Base-by-base conservation (phyloP, 2,797 vertebrate genomes). In the Brachyrhaphis roseni region DNA sequence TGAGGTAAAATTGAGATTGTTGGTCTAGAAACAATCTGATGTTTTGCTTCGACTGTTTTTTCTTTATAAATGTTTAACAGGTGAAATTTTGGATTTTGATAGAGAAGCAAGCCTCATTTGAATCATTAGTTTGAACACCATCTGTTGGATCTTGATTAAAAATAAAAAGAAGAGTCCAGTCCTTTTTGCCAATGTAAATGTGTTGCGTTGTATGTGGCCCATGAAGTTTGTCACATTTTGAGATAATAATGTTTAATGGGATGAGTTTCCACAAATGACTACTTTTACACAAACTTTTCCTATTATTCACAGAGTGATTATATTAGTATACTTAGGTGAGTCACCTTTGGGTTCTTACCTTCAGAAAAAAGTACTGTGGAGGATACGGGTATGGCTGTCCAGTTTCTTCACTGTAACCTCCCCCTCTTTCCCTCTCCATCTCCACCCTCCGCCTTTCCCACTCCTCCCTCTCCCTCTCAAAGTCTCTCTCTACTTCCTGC, bases 361-460 rank as follows among this genome's bases (percentile, higher is more conserved):
- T 96, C 0, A 96, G 86, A 72, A 90, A 72, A 59, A 91, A 93
- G 85, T 94, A 95, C 74, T 94, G 87, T n/a, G 94, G 92, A 64
- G 89, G 85, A 49, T 92, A 92, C 0, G 92, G 91, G 78, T 92
- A 90, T 6, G 88, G 90, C 36, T 84, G 87, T 71, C 82, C 84
- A 18, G 82, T 82, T 82, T 91, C 94, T 70, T 89, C 90, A 57
- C 90, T 89, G 64, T 94, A 90, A 3, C 72, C 78, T 39, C 88
- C 89, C 15, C n/a, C 80, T 66, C 88, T 75, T 12, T 46, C 34
- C 15, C 91, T 85, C 83, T 90, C 90, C 78, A 92, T 84, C 79
- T 83, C 86, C 8, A 0, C 75, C 79, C 90, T 93, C 87, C 80
- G 85, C 78, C 79, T 91, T 87, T 90, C 88, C 89, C 90, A 90